Evolutionary conservation across 2,797 vertebrate genomes (phyloP), one percentile per base, ranked within the genome.

Genomic region (Lerista edwardsae): DNA sequence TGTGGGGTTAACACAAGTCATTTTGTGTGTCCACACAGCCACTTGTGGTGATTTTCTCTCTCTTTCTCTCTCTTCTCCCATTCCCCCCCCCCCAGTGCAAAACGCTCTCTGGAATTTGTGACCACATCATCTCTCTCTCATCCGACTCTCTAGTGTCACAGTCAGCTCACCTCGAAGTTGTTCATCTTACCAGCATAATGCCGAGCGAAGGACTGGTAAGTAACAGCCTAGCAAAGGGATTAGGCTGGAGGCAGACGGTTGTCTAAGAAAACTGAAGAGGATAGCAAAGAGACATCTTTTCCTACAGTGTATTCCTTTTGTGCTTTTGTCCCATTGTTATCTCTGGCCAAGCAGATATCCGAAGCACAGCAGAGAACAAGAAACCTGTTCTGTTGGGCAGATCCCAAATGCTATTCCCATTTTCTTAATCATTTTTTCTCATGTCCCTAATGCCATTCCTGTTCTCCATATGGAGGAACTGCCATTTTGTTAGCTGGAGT

Each of bases 121-220:
- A 98, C 94, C 98, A 98, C 96, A 97, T 99, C 96, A 97, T 98
- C 94, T 97, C 97, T 11, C 95, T 98, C 89, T 98, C 98, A 71
- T 98, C 98, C 6, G 97, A 98, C 93, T 96, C 97, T 34, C 94
- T 98, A 94, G 97, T 97, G 89, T 97, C 97, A 47, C 97, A 98
- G 93, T 98, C 97, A 31, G 97, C 97, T 77, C 97, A 97, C 86
- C 95, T 98, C 91, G 97, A 98, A 95, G 97, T 98, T 44, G 97
- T 97, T 94, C 97, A 97, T 92, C 96, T 97, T 87, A 97, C 97
- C 94, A 97, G 97, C 94, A 97, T 97, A 85, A 96, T 97, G 97
- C 96, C 96, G 89, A 97, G 95, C 12, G 96, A 98, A 95, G 97
- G 97, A 84, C 87, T 98, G 98, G 98, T 99, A 96, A 97, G 97